phyloP scores from a whole-genome alignment of 2,113 vertebrate species.

The Oncorhynchus keta region DNA sequence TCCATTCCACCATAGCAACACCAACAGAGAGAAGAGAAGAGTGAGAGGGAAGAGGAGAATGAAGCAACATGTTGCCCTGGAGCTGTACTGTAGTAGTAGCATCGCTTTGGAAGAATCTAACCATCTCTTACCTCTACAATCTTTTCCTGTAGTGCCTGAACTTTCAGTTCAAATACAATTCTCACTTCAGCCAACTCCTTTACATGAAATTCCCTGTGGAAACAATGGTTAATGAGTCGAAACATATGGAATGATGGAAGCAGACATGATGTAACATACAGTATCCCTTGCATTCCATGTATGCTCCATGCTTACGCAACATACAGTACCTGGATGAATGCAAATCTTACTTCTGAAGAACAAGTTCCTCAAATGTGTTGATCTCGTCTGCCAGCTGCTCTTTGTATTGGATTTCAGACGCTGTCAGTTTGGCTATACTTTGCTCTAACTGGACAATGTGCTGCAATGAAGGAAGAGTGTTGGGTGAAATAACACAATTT shows the following conservation, averaged over 20 bases:
- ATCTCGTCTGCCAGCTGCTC: slow-evolving; percentile 27
- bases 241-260: not conserved
- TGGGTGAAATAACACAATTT: slow-evolving; percentile 1
- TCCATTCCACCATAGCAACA: slow-evolving; percentile 3
- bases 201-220: slow-evolving; percentile 13
- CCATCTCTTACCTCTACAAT: slow-evolving; percentile 19
- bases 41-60: slow-evolving; percentile 1
- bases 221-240: not conserved
- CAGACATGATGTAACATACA: not conserved
- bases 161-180: slow-evolving; percentile 29
- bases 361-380: slow-evolving; percentile 4
- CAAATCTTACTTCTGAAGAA: slow-evolving; percentile 46
- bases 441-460: slow-evolving; percentile 23
- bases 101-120: not conserved
- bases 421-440: slow-evolving; percentile 33
- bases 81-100: too few relatives aligned
- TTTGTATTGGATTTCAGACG: slow-evolving; percentile 20
- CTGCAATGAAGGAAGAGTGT: slow-evolving; percentile 11
- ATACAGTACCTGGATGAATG: not conserved
- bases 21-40: not conserved
- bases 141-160: slow-evolving; percentile 25
- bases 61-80: not conserved
- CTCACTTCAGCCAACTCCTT: slow-evolving; percentile 31
- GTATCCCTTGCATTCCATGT: not conserved
- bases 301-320: not conserved